Evolutionary conservation across 2,797 vertebrate species (phyloP).

Genomic region (Crax fasciolata): DNA sequence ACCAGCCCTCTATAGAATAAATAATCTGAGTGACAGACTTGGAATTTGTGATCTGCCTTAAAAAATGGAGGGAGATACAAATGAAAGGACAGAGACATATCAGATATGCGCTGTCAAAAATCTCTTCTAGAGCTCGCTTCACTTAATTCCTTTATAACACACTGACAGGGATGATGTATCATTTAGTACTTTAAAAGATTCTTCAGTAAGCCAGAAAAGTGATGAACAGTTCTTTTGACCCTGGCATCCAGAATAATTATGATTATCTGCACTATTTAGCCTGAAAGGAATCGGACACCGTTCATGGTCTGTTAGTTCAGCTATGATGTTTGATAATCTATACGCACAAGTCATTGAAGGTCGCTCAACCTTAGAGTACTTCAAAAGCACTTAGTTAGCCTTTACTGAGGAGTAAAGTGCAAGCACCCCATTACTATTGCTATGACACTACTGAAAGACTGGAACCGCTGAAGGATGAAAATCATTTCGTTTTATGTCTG

Average conservation of each 20-base stretch:
- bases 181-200: constrained; percentile 81
- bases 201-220: constrained; percentile 77
- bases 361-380: constrained; percentile 72
- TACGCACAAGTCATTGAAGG: constrained; percentile 73
- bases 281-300: constrained; percentile 76
- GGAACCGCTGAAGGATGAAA: constrained; percentile 63
- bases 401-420: constrained; percentile 66
- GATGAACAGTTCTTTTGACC: constrained; percentile 80
- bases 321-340: constrained; percentile 81
- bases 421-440: constrained; percentile 50
- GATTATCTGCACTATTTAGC: constrained; percentile 83
- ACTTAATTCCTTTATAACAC: constrained; percentile 81
- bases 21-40: constrained; percentile 37
- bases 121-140: constrained; percentile 75
- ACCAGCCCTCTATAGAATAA: background rate
- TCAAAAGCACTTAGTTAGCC: constrained; percentile 69
- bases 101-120: constrained; percentile 77
- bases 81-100: constrained; percentile 71
- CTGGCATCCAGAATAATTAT: constrained; percentile 79
- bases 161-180: constrained; percentile 80
- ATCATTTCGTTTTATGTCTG: constrained; percentile 65
- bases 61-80: constrained; percentile 46
- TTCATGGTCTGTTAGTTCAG: constrained; percentile 81
- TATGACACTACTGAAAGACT: constrained; percentile 22
- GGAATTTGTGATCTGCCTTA: constrained; percentile 53